phyloP scores from a whole-genome alignment of 2,113 vertebrate species.

The Micronycteris hirsuta region DNA sequence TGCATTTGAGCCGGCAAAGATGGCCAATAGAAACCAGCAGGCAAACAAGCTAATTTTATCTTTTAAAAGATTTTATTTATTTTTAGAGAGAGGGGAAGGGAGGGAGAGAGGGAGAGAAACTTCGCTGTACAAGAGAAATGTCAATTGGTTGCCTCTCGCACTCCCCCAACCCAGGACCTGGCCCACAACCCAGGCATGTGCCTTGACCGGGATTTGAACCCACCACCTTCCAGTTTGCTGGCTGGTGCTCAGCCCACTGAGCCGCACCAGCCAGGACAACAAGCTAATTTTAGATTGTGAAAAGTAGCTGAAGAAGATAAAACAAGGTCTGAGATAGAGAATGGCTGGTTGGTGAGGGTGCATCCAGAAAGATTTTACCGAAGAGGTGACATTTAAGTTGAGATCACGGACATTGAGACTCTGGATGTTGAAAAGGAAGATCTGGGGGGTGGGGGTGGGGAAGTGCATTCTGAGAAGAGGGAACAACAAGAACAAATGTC shows the following conservation, averaged over 20 bases:
- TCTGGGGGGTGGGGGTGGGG: no score
- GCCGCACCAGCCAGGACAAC: no score
- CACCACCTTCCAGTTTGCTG: no score
- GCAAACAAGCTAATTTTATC: not conserved
- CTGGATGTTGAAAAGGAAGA: not conserved
- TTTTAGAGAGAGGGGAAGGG: no score
- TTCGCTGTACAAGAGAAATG: no score
- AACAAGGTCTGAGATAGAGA: not conserved
- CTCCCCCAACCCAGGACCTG: no score
- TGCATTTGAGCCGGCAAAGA: not conserved
- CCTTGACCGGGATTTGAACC: no score
- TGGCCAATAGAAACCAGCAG: not conserved
- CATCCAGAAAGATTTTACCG: not conserved
- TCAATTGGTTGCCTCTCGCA: no score
- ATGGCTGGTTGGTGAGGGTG: not conserved
- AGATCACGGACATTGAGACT: not conserved
- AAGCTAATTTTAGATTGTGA: not conserved
- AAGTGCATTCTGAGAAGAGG: not conserved
- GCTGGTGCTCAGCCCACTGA: no score
- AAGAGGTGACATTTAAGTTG: not conserved
- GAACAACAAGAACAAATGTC: not conserved
- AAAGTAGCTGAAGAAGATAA: not conserved
- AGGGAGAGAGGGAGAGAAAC: no score
- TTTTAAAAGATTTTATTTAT: no score
- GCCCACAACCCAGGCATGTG: no score